These are phyloP conservation scores for Gymnobelideus leadbeateri DNA, from an alignment of 2,113 vertebrate genomes.

Conservation along the genomic window DNA sequence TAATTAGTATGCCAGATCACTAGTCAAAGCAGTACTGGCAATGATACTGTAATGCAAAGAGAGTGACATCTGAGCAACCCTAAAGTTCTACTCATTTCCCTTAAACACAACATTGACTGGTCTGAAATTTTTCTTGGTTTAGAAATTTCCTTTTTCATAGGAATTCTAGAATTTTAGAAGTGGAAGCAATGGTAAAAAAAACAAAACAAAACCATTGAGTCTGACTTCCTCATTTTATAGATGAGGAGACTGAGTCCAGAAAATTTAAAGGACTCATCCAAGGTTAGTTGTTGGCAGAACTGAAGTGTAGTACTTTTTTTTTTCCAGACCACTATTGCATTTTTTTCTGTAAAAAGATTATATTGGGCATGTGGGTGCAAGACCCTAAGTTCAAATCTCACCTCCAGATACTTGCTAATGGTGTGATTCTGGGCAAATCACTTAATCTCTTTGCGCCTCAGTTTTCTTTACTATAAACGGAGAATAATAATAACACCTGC, in stretches of 20 bases:
- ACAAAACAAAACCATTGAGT: not conserved
- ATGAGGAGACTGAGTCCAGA: not conserved
- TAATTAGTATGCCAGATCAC: slow-evolving; percentile 46
- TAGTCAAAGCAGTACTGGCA: slow-evolving; percentile 11
- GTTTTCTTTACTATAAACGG: no score
- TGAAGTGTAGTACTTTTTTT: not conserved
- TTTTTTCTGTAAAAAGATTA: slow-evolving; percentile 14
- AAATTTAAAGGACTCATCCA: not conserved
- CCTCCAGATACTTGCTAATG: not conserved
- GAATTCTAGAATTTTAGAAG: not conserved
- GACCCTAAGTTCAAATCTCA: not conserved
- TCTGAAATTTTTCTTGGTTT: slow-evolving; percentile 57
- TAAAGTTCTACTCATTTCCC: slow-evolving; percentile 28
- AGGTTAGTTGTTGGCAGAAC: not conserved
- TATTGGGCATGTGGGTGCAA: not conserved
- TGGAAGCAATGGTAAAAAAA: not conserved
- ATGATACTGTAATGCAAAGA: slow-evolving; percentile 28
- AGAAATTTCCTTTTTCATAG: slow-evolving; percentile 13
- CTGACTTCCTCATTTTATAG: not conserved
- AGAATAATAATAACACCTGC: no score
- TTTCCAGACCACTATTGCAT: not conserved
- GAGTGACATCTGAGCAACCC: slow-evolving; percentile 46
- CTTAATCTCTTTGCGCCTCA: not conserved
- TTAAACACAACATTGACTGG: slow-evolving; percentile 23
- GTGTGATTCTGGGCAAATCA: not conserved